Evolutionary conservation across 1,140 invertebrate species (phyloP).

Genomic region (Achatina immaculata): DNA sequence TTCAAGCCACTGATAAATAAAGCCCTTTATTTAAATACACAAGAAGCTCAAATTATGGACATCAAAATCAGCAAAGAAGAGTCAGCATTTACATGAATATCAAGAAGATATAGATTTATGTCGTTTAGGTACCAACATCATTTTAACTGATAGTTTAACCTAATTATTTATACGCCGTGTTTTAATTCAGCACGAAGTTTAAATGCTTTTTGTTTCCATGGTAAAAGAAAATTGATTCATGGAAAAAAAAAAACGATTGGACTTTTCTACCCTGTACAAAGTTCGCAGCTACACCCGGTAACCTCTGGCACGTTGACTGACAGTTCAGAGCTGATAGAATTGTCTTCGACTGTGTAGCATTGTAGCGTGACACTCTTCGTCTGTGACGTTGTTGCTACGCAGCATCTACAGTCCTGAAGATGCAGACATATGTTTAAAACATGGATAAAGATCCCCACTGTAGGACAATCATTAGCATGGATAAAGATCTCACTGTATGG

Average conservation of each 20-base stretch:
- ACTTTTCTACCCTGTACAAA: neutral
- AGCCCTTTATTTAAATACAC: too few species aligned
- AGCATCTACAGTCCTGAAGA: constrained; percentile 13
- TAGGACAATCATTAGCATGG: neutral
- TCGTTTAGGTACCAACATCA: too few species aligned
- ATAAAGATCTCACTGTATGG: neutral
- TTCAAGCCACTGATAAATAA: too few species aligned
- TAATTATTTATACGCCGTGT: too few species aligned
- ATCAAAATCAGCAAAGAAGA: too few species aligned
- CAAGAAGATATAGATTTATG: too few species aligned
- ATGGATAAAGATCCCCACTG: neutral
- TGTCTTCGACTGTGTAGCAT: neutral
- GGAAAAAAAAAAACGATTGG: neutral
- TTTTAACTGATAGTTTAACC: too few species aligned
- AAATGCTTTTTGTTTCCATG: too few species aligned
- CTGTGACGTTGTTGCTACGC: neutral
- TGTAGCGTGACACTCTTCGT: neutral
- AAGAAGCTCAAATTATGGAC: too few species aligned
- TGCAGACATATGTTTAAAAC: neutral
- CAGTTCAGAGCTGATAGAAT: neutral
- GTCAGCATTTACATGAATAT: too few species aligned
- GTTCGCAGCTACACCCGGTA: neutral
- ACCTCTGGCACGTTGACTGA: neutral
- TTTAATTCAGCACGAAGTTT: too few species aligned
- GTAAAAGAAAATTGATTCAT: neutral